Evolutionary conservation across 2,888 invertebrate genomes (phyloP).

Genomic region (Peribatodes rhomboidaria): DNA sequence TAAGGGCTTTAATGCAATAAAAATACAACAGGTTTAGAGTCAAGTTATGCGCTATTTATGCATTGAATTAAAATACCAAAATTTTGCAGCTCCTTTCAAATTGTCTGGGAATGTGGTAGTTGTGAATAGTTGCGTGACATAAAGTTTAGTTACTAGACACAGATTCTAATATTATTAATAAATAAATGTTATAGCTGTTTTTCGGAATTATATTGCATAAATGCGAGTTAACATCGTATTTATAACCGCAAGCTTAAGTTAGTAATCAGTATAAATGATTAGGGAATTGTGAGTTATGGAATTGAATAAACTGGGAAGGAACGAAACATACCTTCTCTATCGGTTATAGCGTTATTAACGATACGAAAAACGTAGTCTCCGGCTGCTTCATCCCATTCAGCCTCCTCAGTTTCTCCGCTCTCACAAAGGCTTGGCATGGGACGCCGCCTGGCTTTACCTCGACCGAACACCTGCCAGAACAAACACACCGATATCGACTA

Average conservation of each 20-base stretch:
- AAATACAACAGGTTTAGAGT: neutral
- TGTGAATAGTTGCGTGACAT: neutral
- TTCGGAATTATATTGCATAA: too few species aligned
- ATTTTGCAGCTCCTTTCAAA: constrained; percentile 4
- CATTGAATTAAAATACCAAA: neutral
- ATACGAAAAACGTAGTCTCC: constrained; percentile 96
- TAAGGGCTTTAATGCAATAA: neutral
- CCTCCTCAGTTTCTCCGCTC: constrained; percentile 83
- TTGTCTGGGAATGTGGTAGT: constrained; percentile 7
- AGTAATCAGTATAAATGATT: too few species aligned
- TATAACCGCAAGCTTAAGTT: neutral
- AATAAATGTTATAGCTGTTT: neutral
- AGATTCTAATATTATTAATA: neutral
- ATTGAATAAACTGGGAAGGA: too few species aligned
- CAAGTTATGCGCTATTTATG: neutral
- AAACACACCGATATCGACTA: neutral
- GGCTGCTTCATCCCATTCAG: constrained; percentile 86
- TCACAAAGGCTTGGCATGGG: constrained; percentile 89
- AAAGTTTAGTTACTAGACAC: neutral
- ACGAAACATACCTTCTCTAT: constrained; percentile 87
- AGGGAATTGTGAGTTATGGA: too few species aligned
- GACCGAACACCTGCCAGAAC: constrained; percentile 79
- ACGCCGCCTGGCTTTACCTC: constrained; percentile 86
- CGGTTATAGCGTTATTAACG: constrained; percentile 90
- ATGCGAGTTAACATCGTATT: neutral